Conservation (phyloP, 92 coral and sea anemone genomes). For the Actinostola sp. region DNA sequence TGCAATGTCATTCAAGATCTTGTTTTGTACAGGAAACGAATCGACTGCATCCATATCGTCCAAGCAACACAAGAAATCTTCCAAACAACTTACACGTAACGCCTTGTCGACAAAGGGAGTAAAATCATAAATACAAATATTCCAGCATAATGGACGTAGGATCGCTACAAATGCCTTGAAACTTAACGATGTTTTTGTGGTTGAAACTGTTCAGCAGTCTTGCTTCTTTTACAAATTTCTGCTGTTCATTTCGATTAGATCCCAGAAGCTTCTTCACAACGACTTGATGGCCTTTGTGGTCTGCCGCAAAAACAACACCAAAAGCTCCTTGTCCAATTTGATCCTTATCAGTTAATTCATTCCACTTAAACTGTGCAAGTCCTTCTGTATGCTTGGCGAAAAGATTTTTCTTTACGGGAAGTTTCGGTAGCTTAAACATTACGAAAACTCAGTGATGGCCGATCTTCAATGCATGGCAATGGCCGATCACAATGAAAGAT, state of each 20-base stretch:
- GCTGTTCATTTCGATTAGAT: slow-evolving; percentile 11
- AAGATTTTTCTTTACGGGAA: no score
- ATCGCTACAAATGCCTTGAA: slow-evolving; percentile 8
- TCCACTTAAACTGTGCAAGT: no score
- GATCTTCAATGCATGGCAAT: no score
- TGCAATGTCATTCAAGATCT: slow-evolving; percentile 38
- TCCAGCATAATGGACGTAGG: slow-evolving; percentile 44
- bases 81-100: slow-evolving; percentile 41
- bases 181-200: slow-evolving; percentile 21
- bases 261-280: slow-evolving; percentile 28
- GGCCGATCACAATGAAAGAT: no score
- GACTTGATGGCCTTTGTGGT: slow-evolving; percentile 1
- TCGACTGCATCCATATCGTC: slow-evolving; percentile 30
- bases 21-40: slow-evolving; percentile 25
- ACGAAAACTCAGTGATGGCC: no score
- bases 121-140: slow-evolving; percentile 36
- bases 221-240: slow-evolving; percentile 40
- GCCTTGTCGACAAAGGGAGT: slow-evolving; percentile 14
- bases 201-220: slow-evolving; percentile 15
- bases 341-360: no score
- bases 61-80: slow-evolving; percentile 22
- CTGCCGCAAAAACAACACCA: slow-evolving; percentile 3
- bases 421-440: no score
- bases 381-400: no score
- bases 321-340: slow-evolving; percentile 30